Evolutionary conservation across 30 jellyfish, hydroid and myxozoan genomes (phyloP).

Genomic region (Aurelia sp.): DNA sequence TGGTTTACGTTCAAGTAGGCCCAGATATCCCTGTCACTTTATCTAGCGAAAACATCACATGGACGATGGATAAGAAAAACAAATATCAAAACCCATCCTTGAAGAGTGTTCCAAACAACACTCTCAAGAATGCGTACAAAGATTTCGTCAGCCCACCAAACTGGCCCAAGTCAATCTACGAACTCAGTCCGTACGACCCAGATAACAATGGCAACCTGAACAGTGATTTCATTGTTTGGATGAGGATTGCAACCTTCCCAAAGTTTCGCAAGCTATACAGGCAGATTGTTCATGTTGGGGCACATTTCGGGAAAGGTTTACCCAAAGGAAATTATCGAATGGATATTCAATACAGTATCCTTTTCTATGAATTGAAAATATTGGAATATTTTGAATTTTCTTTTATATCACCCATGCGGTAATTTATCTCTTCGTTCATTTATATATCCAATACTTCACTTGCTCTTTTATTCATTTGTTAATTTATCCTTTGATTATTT

Average conservation of each 20-base stretch:
- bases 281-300: conserved; percentile 53
- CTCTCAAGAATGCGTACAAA: conserved; percentile 63
- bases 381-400: too few relatives aligned
- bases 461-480: too few relatives aligned
- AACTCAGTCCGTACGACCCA: conserved; percentile 74
- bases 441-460: too few relatives aligned
- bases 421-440: too few relatives aligned
- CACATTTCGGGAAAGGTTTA: conserved; percentile 80
- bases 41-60: conserved; percentile 72
- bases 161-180: conserved; percentile 73
- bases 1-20: conserved; percentile 51
- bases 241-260: conserved; percentile 98
- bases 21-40: conserved; percentile 58
- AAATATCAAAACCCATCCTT: conserved; percentile 90
- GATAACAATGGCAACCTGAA: conserved; percentile 79
- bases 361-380: neutral
- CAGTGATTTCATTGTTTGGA: conserved; percentile 94
- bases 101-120: conserved; percentile 6
- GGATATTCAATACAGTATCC: conserved; percentile 90
- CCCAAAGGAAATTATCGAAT: conserved; percentile 89
- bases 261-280: conserved; percentile 88
- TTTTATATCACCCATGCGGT: too few relatives aligned
- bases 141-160: conserved; percentile 77
- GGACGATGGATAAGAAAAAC: conserved; percentile 88
- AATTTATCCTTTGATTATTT: too few relatives aligned